Conservation (phyloP, 2,888 invertebrate genomes). For the Parnassius apollo region DNA sequence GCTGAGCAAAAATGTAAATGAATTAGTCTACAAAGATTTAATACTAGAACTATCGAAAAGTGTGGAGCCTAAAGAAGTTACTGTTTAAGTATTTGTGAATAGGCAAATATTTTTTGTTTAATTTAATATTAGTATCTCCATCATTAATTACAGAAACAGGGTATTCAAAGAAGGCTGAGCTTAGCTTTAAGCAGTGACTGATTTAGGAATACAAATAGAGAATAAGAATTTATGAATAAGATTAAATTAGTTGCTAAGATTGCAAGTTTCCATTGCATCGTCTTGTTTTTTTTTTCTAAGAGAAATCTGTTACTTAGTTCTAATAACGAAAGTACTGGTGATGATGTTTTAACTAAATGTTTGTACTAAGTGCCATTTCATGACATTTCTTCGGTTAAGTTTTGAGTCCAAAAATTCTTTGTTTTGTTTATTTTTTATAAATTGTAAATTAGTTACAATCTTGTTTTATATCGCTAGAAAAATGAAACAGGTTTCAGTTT, state of each 20-base stretch:
- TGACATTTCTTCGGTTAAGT: no score
- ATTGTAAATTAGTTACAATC: no score
- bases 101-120: not conserved
- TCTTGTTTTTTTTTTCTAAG: not conserved
- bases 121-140: not conserved
- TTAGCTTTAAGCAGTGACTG: conserved; percentile 15
- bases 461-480: not conserved
- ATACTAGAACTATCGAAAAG: conserved; percentile 76
- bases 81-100: conserved; percentile 43
- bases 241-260: conserved; percentile 16
- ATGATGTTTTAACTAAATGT: no score
- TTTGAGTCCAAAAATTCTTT: no score
- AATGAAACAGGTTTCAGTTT: not conserved
- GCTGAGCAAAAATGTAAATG: conserved; percentile 88
- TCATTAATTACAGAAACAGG: conserved; percentile 2
- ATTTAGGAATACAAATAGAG: conserved; percentile 6
- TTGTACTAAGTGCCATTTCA: no score
- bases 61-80: conserved; percentile 53
- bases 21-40: conserved; percentile 84
- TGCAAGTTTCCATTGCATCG: not conserved
- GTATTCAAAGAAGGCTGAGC: conserved; percentile 9
- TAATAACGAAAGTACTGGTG: no score
- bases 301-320: not conserved
- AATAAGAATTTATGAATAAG: conserved; percentile 7
- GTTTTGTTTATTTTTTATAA: no score